Percentiles rank a stretch among this genome's conserved stretches.
Conservation (phyloP, 2,888 invertebrate genomes). For the Patella pellucida region DNA sequence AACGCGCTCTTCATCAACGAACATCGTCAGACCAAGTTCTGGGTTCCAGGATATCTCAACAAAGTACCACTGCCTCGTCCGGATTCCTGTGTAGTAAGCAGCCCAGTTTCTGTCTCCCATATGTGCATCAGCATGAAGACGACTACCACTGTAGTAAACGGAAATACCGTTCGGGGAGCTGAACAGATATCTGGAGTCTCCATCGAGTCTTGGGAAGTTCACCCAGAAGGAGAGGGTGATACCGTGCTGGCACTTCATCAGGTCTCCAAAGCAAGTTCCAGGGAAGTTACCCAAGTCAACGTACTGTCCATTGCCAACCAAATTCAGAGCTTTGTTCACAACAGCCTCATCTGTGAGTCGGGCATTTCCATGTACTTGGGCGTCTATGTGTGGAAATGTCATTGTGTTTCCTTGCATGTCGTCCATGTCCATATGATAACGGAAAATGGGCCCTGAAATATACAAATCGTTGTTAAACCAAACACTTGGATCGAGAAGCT, state of each 20-base stretch:
- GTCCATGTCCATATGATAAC: slow-evolving; percentile 60
- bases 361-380: slow-evolving; percentile 44
- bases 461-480: background rate
- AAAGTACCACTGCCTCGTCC: slow-evolving; percentile 62
- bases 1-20: slow-evolving; percentile 51
- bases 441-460: slow-evolving; percentile 62
- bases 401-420: slow-evolving; percentile 41
- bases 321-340: slow-evolving; percentile 42
- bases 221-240: slow-evolving; percentile 63
- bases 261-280: slow-evolving; percentile 61
- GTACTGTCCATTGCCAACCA: slow-evolving; percentile 55
- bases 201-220: slow-evolving; percentile 47
- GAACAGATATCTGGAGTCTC: slow-evolving; percentile 48
- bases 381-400: slow-evolving; percentile 37
- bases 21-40: slow-evolving; percentile 53
- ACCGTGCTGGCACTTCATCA: slow-evolving; percentile 58
- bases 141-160: slow-evolving; percentile 47
- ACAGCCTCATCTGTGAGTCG: slow-evolving; percentile 51
- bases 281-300: slow-evolving; percentile 55
- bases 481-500: too few relatives aligned
- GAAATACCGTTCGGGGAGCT: slow-evolving; percentile 55
- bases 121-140: slow-evolving; percentile 49
- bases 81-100: slow-evolving; percentile 28
- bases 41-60: slow-evolving; percentile 64
- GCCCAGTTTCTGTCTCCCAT: slow-evolving; percentile 38